Conservation (phyloP, 2,888 invertebrate species). For the Xestia c-nigrum region DNA sequence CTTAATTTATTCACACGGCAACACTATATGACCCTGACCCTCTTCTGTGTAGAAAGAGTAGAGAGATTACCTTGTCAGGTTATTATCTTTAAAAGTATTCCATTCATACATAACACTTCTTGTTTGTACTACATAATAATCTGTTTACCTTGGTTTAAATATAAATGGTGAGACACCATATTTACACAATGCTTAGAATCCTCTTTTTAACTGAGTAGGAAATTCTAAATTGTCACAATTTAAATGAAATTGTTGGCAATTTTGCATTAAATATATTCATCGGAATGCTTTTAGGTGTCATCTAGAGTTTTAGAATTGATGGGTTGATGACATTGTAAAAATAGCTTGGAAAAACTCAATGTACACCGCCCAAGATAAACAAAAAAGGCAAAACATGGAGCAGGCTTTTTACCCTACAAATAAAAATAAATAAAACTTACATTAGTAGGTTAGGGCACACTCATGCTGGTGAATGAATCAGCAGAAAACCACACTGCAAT, state of each 20-base stretch:
- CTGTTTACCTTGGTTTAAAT: constrained; percentile 15
- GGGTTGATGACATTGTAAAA: too few relatives aligned
- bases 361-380: too few relatives aligned
- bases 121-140: constrained; percentile 38
- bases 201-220: not conserved
- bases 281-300: not conserved
- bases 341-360: too few relatives aligned
- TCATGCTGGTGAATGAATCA: too few relatives aligned
- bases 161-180: not conserved
- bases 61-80: constrained; percentile 43
- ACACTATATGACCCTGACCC: constrained; percentile 43
- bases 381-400: too few relatives aligned
- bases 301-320: not conserved
- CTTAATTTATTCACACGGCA: constrained; percentile 29
- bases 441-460: not conserved
- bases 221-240: not conserved
- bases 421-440: too few relatives aligned
- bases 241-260: not conserved
- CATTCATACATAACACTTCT: constrained; percentile 37
- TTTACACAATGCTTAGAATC: not conserved
- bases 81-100: constrained; percentile 51
- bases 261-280: not conserved
- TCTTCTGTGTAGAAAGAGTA: constrained; percentile 7
- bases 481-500: not conserved
- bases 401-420: too few relatives aligned